Evolutionary conservation across 2,797 vertebrate species (phyloP).

Genomic region (Macropus fuliginosus): DNA sequence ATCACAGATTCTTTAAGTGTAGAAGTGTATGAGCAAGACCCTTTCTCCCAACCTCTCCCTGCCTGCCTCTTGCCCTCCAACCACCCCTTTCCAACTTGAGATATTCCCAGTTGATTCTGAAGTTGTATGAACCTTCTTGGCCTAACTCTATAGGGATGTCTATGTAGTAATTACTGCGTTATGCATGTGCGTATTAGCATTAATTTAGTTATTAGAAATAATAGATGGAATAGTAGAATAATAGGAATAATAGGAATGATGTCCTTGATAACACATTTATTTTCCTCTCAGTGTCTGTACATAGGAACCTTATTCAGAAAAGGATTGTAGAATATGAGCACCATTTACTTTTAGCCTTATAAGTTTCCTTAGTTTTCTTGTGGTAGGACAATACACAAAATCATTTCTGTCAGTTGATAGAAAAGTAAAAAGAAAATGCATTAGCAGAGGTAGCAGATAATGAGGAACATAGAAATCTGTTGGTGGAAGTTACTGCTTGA

Average conservation of each 20-base stretch:
- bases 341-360: background rate
- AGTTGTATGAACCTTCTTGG: background rate
- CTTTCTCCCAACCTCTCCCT: background rate
- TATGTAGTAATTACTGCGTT: background rate
- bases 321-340: background rate
- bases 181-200: background rate
- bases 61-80: background rate
- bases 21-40: background rate
- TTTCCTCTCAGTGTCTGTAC: background rate
- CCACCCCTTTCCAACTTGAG: background rate
- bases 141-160: background rate
- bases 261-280: background rate
- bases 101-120: background rate
- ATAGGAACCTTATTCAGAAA: background rate
- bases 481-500: constrained; percentile 38
- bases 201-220: background rate
- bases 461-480: background rate
- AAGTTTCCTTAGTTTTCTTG: background rate
- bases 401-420: background rate
- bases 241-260: background rate
- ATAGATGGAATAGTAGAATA: no score
- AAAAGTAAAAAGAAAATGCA: background rate
- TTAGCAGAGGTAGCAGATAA: background rate
- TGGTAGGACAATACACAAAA: background rate
- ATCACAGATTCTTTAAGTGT: background rate